Evolutionary conservation across 2,888 invertebrate species (phyloP).

Genomic region (Dryadula phaetusa): DNA sequence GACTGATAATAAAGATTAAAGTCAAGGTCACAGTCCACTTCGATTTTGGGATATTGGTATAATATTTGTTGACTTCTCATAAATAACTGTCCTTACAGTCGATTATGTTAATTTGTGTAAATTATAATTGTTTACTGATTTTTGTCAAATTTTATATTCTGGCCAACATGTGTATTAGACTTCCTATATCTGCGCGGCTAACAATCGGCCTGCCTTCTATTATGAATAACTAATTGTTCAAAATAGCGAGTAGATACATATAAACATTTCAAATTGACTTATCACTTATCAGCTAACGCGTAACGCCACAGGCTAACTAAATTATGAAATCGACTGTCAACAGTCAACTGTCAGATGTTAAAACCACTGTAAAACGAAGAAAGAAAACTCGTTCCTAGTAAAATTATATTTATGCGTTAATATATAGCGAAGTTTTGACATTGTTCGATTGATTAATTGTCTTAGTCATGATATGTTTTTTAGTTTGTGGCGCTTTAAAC

Average conservation of each 20-base stretch:
- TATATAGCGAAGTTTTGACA: too few species aligned
- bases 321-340: neutral
- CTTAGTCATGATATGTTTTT: too few species aligned
- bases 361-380: too few species aligned
- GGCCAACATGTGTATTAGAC: neutral
- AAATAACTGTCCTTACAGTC: neutral
- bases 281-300: constrained; percentile 15
- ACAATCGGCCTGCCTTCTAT: neutral
- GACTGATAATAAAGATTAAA: constrained; percentile 45
- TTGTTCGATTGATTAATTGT: too few species aligned
- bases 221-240: constrained; percentile 4
- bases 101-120: constrained; percentile 4
- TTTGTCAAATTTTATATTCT: neutral
- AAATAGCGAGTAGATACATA: constrained; percentile 9
- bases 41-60: constrained; percentile 33
- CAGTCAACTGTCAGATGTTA: constrained; percentile 12
- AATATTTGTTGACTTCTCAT: neutral
- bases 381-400: too few species aligned
- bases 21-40: constrained; percentile 41
- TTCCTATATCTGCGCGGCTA: neutral
- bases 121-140: neutral
- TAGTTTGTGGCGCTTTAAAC: too few species aligned
- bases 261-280: constrained; percentile 13
- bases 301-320: neutral
- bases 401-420: too few species aligned